phyloP scores from a whole-genome alignment of 1,140 invertebrate genomes.

The Yoshiicerus persimilis region DNA sequence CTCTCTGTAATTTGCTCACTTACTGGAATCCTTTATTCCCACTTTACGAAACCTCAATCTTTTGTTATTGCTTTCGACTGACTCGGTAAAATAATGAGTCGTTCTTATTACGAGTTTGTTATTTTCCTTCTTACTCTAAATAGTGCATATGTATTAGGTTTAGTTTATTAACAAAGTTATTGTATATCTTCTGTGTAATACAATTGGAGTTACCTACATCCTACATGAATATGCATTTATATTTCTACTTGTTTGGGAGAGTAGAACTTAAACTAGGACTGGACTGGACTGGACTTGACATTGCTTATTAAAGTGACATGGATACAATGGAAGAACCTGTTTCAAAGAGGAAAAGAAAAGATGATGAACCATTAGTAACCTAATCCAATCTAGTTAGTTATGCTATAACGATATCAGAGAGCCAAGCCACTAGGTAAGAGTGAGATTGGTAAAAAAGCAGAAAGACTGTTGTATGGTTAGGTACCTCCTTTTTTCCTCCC shows the following conservation, averaged over 20 bases:
- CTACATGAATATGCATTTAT: background rate
- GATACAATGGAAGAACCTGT: background rate
- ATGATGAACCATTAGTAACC: conserved; percentile 19
- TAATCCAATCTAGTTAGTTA: background rate
- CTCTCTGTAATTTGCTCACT: background rate
- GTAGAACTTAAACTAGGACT: background rate
- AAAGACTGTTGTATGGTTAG: background rate
- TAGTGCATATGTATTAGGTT: too few species aligned
- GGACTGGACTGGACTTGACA: background rate
- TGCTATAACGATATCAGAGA: background rate
- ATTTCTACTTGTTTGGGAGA: background rate
- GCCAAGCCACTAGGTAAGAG: background rate
- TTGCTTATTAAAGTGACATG: background rate
- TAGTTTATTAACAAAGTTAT: too few species aligned
- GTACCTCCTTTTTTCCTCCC: background rate
- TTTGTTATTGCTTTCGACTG: background rate
- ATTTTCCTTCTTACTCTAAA: background rate
- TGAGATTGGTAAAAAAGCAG: background rate
- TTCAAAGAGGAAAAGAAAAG: background rate
- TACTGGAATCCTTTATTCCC: background rate
- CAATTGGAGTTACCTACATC: background rate
- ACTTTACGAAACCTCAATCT: background rate
- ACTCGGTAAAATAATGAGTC: background rate
- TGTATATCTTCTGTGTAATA: too few species aligned
- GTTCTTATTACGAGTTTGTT: background rate